Base-by-base conservation (phyloP, 2,888 invertebrate genomes). In the Dynastes tityus region DNA sequence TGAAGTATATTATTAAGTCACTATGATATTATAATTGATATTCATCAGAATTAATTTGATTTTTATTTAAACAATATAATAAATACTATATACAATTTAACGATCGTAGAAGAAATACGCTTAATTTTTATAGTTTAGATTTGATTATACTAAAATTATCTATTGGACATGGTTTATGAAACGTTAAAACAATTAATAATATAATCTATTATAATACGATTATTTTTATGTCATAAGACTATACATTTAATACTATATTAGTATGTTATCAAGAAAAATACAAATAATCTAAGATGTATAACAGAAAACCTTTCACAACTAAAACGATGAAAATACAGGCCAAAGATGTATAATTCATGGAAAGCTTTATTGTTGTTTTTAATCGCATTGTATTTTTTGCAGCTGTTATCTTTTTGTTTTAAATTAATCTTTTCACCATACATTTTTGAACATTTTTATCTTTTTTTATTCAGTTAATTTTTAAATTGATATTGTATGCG, bases 171-270 rank as follows among this genome's bases (percentile, higher is more conserved):
- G 55, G 22, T 55, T 55, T 55, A 55, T 27, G 22, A 3, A 8
- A 55, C 16, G 55, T 55, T 55, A 22, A 55, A 22, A 22, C 0
- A 22, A 55, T 22, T 55, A 55, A 2, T 22, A 16, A 55, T 55
- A 55, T 16, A 22, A 55, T 22, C 8, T 55, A 16, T 55, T 55
- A 9, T 55, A 16, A 53, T 53, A 5, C 16, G 16, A 55, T 4
- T 55, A 55, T 22, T 55, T 55, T 55, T 55, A 55, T 55, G 22
- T 55, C 22, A 55, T 55, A 22, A n/a, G 53, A 53, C n/a, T 45
- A n/a, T 53, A 16, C 16, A 53, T 53, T n/a, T 53, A 53, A 55
- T 55, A 55, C 5, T 45, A 11, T 55, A 55, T 55, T 55, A 27
- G 55, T 9, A 55, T 55, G 55, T 55, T 55, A 22, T 16, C 22